Base-by-base conservation (phyloP, 2,888 invertebrate species). In the Scaptomyza parva region DNA sequence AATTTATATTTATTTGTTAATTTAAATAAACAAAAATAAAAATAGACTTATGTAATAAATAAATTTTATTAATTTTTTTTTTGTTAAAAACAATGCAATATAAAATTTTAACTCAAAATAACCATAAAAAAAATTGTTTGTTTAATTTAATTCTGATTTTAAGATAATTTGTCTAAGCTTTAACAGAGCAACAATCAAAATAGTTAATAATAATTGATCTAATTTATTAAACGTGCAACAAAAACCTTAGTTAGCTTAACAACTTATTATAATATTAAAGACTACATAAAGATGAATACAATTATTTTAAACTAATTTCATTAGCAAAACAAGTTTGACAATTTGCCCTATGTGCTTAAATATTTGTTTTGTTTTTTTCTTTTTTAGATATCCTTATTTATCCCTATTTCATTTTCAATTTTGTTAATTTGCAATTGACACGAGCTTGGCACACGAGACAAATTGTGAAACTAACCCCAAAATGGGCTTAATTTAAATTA, bases 1-100 rank as follows among this genome's bases (percentile, higher is more conserved):
- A 88, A 66, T 80, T 86, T 70, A 83, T 84, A 86, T 77, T 84
- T 83, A 80, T 47, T 53, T 61, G 59, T 85, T 76, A 87, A 87
- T 76, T 75, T 66, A 64, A 88, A 80, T 71, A 64, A 82, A 88
- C 83, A 73, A 65, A 73, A 80, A 77, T 73, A 64, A 68, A 70
- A 70, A 71, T 65, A 73, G 52, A 69, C 54, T 61, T 28, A 51
- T 26, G 58, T 9, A 50, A 54, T 76, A 79, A 63, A 62, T 65
- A 52, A n/a, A n/a, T n/a, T 17, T 30, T 63, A 24, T 37, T 61
- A 20, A 44, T 9, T 37, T 20, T 52, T 7, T 40, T 12, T 68
- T 18, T 64, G 66, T 70, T 78, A 88, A 87, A 84, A 88, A 88
- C 72, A 70, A 84, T 63, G 68, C 78, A 88, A 86, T 76, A 77